These are phyloP conservation scores for Coracopsis vasa DNA, from an alignment of 2,113 vertebrate genomes.

Conservation along the genomic window DNA sequence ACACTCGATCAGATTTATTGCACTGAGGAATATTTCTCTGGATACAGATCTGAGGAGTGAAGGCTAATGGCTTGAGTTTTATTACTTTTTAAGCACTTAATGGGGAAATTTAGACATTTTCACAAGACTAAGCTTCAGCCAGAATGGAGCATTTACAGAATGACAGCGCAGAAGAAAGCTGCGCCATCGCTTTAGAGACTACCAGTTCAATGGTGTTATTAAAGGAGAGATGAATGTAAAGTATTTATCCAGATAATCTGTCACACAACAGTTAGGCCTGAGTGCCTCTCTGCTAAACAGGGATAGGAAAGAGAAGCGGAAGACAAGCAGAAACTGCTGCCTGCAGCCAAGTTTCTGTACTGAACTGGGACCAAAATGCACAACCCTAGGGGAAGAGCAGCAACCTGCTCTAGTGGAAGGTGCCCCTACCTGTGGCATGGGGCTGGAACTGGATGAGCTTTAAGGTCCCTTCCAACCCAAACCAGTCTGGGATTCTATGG, in stretches of 20 bases:
- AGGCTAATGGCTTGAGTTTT: constrained; percentile 77
- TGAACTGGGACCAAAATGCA: neutral
- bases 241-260: neutral
- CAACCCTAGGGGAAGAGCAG: neutral
- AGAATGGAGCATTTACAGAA: constrained; percentile 39
- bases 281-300: neutral
- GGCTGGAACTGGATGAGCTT: neutral
- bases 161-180: constrained; percentile 33
- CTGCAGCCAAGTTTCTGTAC: accelerated
- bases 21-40: constrained; percentile 66
- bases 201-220: neutral
- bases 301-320: neutral
- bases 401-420: neutral
- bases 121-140: constrained; percentile 59
- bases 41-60: constrained; percentile 67
- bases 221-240: neutral
- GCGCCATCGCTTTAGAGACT: neutral
- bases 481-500: neutral
- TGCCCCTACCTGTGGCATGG: neutral
- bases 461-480: neutral
- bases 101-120: constrained; percentile 78
- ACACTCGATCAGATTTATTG: constrained; percentile 86
- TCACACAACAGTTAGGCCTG: neutral
- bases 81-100: constrained; percentile 82
- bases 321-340: neutral